Evolutionary conservation across 2,113 vertebrate genomes (phyloP), one percentile per base, ranked within the genome.

Genomic region (Hippocampus guttulatus): DNA sequence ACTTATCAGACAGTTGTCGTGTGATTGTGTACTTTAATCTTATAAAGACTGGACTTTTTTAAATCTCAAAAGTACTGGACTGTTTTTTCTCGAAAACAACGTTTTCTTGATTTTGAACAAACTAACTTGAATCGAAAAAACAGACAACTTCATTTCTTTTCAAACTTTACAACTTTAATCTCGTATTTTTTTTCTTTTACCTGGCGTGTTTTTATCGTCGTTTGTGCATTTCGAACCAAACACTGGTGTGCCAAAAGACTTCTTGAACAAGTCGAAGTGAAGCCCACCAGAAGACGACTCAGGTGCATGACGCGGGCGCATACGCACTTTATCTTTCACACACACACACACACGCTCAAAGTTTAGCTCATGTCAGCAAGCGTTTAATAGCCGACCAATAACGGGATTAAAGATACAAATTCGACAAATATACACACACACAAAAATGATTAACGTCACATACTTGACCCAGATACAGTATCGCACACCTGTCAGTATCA

Each of bases 261-360:
- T 27, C 41, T 65, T 14, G n/a, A 47, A 25, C 15, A 10, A 65
- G 14, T 27, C 41, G 41, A 65, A 1, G 14, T 23, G n/a, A 65
- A 23, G 7, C 43, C 15, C 2, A 47, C 8, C 21, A 65, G 14
- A 14, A 47, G 41, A 25, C 64, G 43, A 18, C 64, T 27, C 64
- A 65, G 64, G 62, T 23, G 62, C 62, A 64, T 64, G 62, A 62
- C 60, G 27, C 16, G 30, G 27, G 20, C 16, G 58, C 58, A 10
- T 38, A 38, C 33, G 33, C 33, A 6, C 5, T 6, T 7, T 38
- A 38, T 38, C 38, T 45, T 3, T 11, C 43, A 12, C 43, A 63
- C 11, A 64, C 3, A 43, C 9, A 27, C 25, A 27, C 25, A 27
- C 25, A 27, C 25, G 3, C 25, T 3, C 21, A 8, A 27, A 65